Conservation (phyloP, 2,797 vertebrate species). For the Lithobates pipiens region DNA sequence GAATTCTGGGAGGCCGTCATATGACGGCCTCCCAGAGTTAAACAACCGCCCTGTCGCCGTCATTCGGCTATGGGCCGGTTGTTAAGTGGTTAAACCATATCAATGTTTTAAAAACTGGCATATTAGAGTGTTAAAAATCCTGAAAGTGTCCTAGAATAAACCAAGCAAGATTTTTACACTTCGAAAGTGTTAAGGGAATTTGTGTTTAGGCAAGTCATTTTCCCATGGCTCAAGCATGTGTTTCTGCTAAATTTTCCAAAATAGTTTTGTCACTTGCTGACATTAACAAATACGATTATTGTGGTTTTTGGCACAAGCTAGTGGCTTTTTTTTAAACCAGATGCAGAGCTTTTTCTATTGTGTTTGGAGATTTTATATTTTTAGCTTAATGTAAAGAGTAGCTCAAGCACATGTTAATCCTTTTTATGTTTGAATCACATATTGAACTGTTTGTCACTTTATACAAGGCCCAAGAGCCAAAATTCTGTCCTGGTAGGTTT, state of each 20-base stretch:
- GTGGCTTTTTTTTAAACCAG: neutral
- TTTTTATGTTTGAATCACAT: conserved; percentile 33
- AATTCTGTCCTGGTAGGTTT: neutral
- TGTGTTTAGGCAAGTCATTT: neutral
- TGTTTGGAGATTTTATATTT: conserved; percentile 1
- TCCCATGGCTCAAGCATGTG: neutral
- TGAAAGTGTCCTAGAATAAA: neutral
- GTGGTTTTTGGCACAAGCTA: neutral
- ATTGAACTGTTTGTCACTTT: conserved; percentile 43
- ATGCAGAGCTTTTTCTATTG: conserved; percentile 3
- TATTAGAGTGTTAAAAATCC: no score
- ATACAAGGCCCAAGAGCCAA: neutral
- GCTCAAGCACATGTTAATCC: conserved; percentile 22
- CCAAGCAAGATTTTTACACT: neutral
- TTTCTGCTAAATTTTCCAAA: neutral
- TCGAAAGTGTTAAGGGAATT: neutral
- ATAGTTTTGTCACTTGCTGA: neutral
- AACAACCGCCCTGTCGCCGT: no score
- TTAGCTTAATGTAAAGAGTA: neutral
- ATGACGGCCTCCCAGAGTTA: no score
- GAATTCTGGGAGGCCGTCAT: no score
- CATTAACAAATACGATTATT: conserved; percentile 17
- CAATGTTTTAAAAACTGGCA: no score
- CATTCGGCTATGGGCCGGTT: no score
- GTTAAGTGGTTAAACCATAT: no score